phyloP scores from a whole-genome alignment of 2,888 invertebrate genomes.

The Bellardia pandia region DNA sequence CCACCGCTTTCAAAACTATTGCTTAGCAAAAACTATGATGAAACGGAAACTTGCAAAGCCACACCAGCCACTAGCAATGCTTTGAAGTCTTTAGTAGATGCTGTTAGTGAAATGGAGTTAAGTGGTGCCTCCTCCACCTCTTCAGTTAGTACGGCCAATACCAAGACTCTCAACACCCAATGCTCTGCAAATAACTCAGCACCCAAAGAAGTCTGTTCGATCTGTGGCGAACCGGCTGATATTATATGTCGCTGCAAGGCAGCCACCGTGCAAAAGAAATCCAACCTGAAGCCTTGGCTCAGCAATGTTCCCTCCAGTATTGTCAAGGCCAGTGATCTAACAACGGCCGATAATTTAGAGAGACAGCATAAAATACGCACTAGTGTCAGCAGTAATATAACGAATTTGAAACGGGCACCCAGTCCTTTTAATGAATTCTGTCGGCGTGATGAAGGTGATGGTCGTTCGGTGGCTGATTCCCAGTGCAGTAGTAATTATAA shows the following conservation, averaged over 20 bases:
- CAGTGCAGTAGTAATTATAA: conserved; percentile 88
- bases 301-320: conserved; percentile 87
- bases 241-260: conserved; percentile 83
- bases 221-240: conserved; percentile 82
- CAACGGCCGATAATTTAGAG: conserved; percentile 90
- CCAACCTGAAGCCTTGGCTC: conserved; percentile 87
- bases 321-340: conserved; percentile 89
- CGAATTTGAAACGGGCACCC: conserved; percentile 82
- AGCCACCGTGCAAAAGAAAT: conserved; percentile 82
- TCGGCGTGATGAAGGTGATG: conserved; percentile 95
- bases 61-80: conserved; percentile 74
- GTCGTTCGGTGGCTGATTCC: conserved; percentile 95
- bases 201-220: conserved; percentile 77
- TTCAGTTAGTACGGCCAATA: conserved; percentile 74
- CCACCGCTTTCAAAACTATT: conserved; percentile 94
- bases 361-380: conserved; percentile 85
- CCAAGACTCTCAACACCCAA: conserved; percentile 71
- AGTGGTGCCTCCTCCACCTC: conserved; percentile 78
- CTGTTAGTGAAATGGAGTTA: conserved; percentile 82
- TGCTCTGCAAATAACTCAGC: conserved; percentile 44
- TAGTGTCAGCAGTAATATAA: conserved; percentile 67
- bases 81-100: conserved; percentile 82
- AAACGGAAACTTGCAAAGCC: conserved; percentile 71
- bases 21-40: conserved; percentile 85
- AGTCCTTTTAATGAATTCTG: conserved; percentile 91